A percentile compares a stretch with the other conserved stretches of the same genome.
These are phyloP conservation scores for Neoseiulus cucumeris DNA, from an alignment of 1,140 invertebrate genomes.

Conservation along the genomic window DNA sequence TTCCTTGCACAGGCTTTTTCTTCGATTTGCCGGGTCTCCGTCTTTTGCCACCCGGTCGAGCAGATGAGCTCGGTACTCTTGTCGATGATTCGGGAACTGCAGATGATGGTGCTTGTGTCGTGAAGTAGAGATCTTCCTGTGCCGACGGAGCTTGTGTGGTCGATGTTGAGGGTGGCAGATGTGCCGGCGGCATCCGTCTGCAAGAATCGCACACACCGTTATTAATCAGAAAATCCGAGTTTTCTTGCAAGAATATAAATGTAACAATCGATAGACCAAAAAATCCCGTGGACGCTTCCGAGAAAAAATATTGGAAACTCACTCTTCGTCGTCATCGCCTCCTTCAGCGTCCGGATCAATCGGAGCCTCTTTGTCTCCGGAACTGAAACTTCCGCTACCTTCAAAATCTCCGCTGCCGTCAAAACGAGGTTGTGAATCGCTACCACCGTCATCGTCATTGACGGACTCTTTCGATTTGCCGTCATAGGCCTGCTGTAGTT, in stretches of 20 bases:
- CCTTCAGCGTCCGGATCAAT: not conserved
- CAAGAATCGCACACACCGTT: no score
- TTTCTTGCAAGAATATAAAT: no score
- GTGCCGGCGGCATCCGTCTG: not conserved
- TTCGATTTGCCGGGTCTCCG: not conserved
- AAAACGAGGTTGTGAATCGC: not conserved
- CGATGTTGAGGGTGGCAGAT: not conserved
- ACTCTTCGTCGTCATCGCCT: not conserved
- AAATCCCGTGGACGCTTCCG: no score
- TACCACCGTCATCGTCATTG: not conserved
- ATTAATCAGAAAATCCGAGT: no score
- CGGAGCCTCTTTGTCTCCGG: not conserved
- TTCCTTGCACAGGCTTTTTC: not conserved
- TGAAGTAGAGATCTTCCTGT: constrained; percentile 3
- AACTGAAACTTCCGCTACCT: not conserved
- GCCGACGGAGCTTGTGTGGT: not conserved
- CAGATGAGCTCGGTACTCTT: not conserved
- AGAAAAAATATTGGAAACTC: not conserved
- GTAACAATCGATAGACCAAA: no score
- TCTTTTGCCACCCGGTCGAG: not conserved
- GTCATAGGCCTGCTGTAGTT: not conserved
- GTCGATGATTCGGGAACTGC: not conserved
- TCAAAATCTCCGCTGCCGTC: constrained; percentile 4
- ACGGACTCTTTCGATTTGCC: not conserved
- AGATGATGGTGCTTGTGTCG: not conserved